Evolutionary conservation across 2,888 invertebrate species (phyloP), one percentile per base, ranked within the genome.

Genomic region (Drosophila phalerata): DNA sequence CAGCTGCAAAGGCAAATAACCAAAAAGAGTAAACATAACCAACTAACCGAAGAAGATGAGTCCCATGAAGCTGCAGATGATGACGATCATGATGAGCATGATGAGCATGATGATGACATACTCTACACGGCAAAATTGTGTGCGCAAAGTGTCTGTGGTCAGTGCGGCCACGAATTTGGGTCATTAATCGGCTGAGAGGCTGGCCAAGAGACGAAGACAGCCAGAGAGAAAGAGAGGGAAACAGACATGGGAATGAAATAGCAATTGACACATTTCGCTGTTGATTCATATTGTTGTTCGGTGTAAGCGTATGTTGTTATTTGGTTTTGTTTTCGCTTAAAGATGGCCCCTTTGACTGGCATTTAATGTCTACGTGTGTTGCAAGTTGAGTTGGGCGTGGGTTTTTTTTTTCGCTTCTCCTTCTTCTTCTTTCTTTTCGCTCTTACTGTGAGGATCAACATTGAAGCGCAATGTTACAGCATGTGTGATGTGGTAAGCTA

Each of bases 131-230:
- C 52, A 9, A 40, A 60, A 32, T 53, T 42, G 48, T 42, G 42
- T 53, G 60, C 43, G 51, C 58, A 64, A 64, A 69, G 82, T 84
- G 84, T 79, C 84, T 84, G 85, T 87, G 84, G 84, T 87, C 84
- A 84, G 88, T 81, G 69, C 57, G 60, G 64, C 71, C 42, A 66
- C 66, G 64, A 73, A 85, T 79, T 76, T 85, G 62, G 85, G 85
- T 85, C 85, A 85, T 84, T 84, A 86, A 86, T 81, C 89, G 88
- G 25, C 73, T 75, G 49, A 84, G 73, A 66, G 77, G 66, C 49
- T 42, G 55, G 30, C 48, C 52, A 45, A 58, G 45, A 32, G 48
- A 28, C 68, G 52, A 34, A 19, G 10, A 28, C 10, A 15, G 22
- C 1, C 5, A 58, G 17, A 51, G n/a, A 13, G n/a, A 42, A 11